These are phyloP conservation scores for Hymenochirus boettgeri DNA, from an alignment of 2,113 vertebrate genomes.

Conservation along the genomic window DNA sequence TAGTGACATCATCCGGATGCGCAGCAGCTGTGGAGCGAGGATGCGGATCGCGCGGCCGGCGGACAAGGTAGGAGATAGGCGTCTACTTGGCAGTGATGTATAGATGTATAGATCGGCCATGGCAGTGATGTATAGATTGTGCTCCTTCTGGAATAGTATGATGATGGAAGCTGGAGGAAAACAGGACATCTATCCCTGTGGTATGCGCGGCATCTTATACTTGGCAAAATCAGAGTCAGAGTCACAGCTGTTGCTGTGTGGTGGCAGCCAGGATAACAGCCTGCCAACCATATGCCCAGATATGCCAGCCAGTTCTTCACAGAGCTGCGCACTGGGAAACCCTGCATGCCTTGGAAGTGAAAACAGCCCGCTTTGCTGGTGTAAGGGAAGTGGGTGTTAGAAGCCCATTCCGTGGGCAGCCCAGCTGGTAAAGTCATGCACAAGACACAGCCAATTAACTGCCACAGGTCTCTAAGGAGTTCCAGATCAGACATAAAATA, in stretches of 20 bases:
- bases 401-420: slow-evolving; percentile 30
- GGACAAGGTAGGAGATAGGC: no score
- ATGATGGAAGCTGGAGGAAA: slow-evolving; percentile 40
- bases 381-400: background rate
- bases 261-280: slow-evolving; percentile 71
- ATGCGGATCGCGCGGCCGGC: no score
- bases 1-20: no score
- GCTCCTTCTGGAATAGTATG: no score
- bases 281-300: slow-evolving; percentile 76
- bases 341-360: slow-evolving; percentile 52
- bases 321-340: slow-evolving; percentile 61
- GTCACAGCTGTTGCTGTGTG: slow-evolving; percentile 66
- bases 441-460: slow-evolving; percentile 1
- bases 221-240: slow-evolving; percentile 63
- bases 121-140: no score
- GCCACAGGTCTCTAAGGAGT: slow-evolving; percentile 39
- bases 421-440: slow-evolving; percentile 49
- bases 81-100: no score
- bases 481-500: slow-evolving; percentile 49
- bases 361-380: slow-evolving; percentile 34
- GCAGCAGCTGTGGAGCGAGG: no score
- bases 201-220: slow-evolving; percentile 17
- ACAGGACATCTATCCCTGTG: no score
- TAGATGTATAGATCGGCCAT: no score
- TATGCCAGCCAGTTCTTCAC: slow-evolving; percentile 71